Evolutionary conservation across 2,888 invertebrate species (phyloP), one percentile per base, ranked within the genome.

Genomic region (Lepeophtheirus nordmannii): DNA sequence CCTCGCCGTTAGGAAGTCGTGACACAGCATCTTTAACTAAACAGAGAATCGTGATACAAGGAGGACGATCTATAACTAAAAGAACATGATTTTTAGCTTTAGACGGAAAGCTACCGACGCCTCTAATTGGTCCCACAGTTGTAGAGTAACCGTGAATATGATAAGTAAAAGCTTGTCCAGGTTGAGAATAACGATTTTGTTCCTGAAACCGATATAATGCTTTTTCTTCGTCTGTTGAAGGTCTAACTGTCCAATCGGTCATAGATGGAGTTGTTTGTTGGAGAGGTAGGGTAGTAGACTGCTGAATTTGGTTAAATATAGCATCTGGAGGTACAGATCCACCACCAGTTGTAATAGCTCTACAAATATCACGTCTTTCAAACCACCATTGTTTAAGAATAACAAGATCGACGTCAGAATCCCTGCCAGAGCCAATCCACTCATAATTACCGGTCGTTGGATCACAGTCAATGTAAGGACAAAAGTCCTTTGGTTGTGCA

Each of bases 401-500:
- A 8, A 82, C 78, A 14, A 93, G 77, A 56, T 86, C 81, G 5
- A 83, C 80, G 75, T 92, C 92, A 2, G 88, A 85, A 74, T 94
- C 93, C 8, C 93, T 80, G 0, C 92, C 92, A 9, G 89, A 89
- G 1, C 93, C 93, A 68, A 93, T 93, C 94, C 94, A 94, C 72
- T 88, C 86, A 75, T 88, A 89, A 68, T 75, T 75, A 69, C 76
- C 76, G 7, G 75, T 73, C 46, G 75, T 71, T 79, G 71, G 86
- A 74, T 90, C 87, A 77, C 84, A 88, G 74, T 90, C 90, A 72
- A 91, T 80, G 72, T 86, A 89, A 3, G 91, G 90, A 40, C 90
- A 87, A 79, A 87, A 91, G 73, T 89, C 89, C 40, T 87, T 85
- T 0, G 89, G 86, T 72, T 86, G 83, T 64, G 77, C 73, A 69